These are phyloP conservation scores for Protomyctophum bolini DNA, from an alignment of 2,113 vertebrate genomes.

Conservation along the genomic window DNA sequence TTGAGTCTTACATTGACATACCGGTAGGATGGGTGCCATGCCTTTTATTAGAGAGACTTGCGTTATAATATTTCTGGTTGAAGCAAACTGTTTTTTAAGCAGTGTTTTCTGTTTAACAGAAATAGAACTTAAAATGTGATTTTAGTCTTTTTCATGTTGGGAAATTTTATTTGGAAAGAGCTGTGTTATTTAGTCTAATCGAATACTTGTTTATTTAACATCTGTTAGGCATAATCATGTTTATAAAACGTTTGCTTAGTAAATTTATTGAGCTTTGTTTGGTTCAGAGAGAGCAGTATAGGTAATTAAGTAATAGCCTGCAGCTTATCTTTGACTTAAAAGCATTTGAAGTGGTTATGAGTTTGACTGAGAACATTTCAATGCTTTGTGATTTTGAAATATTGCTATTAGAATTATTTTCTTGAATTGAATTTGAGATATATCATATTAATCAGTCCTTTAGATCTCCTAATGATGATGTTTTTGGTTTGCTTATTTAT, in stretches of 20 bases:
- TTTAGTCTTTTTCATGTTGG: neutral
- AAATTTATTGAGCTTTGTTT: slow-evolving; percentile 1
- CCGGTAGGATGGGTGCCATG: slow-evolving; percentile 19
- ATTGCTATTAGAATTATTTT: slow-evolving; percentile 16
- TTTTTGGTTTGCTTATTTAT: slow-evolving; percentile 1
- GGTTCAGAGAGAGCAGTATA: neutral
- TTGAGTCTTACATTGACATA: slow-evolving; percentile 51
- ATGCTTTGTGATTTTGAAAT: slow-evolving; percentile 1
- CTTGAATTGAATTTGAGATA: slow-evolving; percentile 4
- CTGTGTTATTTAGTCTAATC: no score
- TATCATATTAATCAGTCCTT: neutral
- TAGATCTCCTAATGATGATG: no score
- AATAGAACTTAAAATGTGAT: slow-evolving; percentile 11
- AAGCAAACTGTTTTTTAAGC: slow-evolving; percentile 17
- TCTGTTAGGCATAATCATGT: neutral
- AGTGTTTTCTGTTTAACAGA: slow-evolving; percentile 27
- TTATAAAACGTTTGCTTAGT: slow-evolving; percentile 4
- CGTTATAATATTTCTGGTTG: slow-evolving; percentile 15
- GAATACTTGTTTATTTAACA: no score
- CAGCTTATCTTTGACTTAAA: neutral
- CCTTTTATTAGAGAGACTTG: slow-evolving; percentile 10
- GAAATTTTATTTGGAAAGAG: neutral
- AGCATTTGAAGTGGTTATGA: neutral
- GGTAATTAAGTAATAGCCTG: neutral
- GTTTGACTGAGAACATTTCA: slow-evolving; percentile 2